Conservation (phyloP, 2,797 vertebrate species). For the Octomys mimax region DNA sequence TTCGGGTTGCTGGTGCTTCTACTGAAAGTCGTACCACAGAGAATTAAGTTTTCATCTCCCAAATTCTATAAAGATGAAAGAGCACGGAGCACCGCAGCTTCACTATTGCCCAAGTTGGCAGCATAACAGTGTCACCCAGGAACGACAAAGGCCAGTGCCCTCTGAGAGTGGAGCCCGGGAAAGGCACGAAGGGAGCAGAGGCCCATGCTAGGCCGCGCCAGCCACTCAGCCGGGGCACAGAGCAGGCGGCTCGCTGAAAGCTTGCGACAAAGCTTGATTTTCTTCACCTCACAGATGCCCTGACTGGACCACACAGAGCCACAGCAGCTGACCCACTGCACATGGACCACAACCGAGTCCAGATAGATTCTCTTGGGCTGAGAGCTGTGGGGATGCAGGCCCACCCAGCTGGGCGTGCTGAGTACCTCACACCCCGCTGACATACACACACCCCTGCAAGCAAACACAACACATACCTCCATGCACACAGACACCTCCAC, state of each 20-base stretch:
- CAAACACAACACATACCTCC: background rate
- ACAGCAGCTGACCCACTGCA: background rate
- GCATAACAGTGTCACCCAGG: background rate
- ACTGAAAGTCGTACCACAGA: slow-evolving; percentile 20
- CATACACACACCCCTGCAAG: background rate
- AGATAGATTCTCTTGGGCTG: background rate
- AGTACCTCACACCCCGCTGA: background rate
- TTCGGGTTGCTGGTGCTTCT: background rate
- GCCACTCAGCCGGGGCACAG: background rate
- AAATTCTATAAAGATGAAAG: background rate
- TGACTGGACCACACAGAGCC: background rate
- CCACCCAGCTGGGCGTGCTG: background rate
- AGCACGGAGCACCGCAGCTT: background rate
- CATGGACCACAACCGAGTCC: background rate
- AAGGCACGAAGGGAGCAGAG: background rate
- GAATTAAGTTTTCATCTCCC: background rate
- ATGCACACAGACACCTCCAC: too few species aligned
- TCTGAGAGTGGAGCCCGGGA: background rate
- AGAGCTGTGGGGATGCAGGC: background rate
- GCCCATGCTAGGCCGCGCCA: background rate
- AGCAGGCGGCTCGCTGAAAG: background rate
- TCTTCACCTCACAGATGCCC: background rate
- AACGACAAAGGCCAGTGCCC: background rate
- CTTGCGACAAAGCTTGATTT: background rate
- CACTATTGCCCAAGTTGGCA: background rate